Evolutionary conservation across 2,888 invertebrate species (phyloP), one percentile per base, ranked within the genome.

Genomic region (Pristionchus maxplancki): DNA sequence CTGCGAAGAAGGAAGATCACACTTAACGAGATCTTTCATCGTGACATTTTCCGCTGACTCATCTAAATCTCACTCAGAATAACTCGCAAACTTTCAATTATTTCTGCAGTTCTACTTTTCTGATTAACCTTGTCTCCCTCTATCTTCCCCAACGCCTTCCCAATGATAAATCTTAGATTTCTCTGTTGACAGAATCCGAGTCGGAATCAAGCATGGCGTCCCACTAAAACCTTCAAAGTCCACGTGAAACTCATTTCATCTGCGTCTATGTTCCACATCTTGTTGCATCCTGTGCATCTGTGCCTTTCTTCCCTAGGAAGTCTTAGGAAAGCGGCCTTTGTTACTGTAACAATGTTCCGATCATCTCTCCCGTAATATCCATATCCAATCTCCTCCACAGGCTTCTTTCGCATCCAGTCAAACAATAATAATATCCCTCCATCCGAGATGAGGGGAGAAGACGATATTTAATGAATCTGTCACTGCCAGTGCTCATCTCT

Each of bases 381-480:
- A 1, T 48, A 48, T 44, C 13, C 44, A 78, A 44, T 78, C 44
- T 78, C 44, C 40, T 15, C 78, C 48, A 48, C 20, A 40, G 74
- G 74, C 44, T 78, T 78, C 78, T 71, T 37, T 34, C 53, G 20
- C 53, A 64, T 64, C 3, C 34, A 40, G 78, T 78, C 78, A 78
- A 78, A 78, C 78, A 78, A 78, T 78, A 78, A 78, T 78, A 78
- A 78, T 78, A 78, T 78, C 44, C 74, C 44, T 20, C 13, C 44
- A 8, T 67, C 20, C 44, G 28, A 24, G 50, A n/a, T n/a, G 50
- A 13, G n/a, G 6, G 24, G 20, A n/a, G 67, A 34, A 31, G 37
- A 78, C 78, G 78, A 78, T 78, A 78, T 78, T 78, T 78, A 78
- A 78, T 78, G 78, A 78, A 78, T 78, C 78, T 78, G 78, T 78